Percentiles rank a stretch among this genome's conserved stretches.
These are phyloP conservation scores for Sphaerophoria taeniata DNA, from an alignment of 2,888 invertebrate genomes.

Conservation along the genomic window DNA sequence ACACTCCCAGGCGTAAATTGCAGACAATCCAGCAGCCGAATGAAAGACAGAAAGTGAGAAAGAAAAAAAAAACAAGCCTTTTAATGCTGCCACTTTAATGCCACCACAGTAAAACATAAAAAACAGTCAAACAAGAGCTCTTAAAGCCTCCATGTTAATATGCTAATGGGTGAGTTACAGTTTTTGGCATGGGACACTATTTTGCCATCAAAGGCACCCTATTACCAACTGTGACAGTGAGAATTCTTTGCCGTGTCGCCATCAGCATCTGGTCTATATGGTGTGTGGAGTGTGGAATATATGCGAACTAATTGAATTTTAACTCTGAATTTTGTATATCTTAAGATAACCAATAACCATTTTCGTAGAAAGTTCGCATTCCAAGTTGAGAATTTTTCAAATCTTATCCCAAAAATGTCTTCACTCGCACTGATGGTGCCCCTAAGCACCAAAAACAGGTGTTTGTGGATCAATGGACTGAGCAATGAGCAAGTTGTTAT, in stretches of 20 bases:
- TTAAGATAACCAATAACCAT: constrained; percentile 57
- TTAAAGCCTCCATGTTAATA: constrained; percentile 51
- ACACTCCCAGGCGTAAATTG: not conserved
- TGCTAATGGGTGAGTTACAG: constrained; percentile 61
- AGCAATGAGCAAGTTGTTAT: not conserved
- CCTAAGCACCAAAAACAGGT: not conserved
- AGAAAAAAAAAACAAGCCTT: not conserved
- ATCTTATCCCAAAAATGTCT: not conserved
- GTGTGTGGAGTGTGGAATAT: constrained; percentile 4
- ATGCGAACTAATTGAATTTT: constrained; percentile 63
- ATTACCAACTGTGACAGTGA: constrained; percentile 23
- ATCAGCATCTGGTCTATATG: not conserved
- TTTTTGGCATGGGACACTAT: constrained; percentile 57
- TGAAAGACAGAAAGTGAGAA: not conserved
- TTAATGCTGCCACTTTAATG: not conserved
- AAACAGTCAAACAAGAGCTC: too few relatives aligned
- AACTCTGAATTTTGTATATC: not conserved
- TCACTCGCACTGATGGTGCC: not conserved
- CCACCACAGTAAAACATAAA: constrained; percentile 39
- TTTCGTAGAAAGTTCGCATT: constrained; percentile 69
- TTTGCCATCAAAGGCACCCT: constrained; percentile 21
- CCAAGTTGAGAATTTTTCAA: constrained; percentile 37
- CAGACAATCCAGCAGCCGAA: constrained; percentile 1
- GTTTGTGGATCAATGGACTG: constrained; percentile 27
- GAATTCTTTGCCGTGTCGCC: not conserved